phyloP scores from a whole-genome alignment of 2,888 invertebrate species.

The Willowsia nigromaculata region DNA sequence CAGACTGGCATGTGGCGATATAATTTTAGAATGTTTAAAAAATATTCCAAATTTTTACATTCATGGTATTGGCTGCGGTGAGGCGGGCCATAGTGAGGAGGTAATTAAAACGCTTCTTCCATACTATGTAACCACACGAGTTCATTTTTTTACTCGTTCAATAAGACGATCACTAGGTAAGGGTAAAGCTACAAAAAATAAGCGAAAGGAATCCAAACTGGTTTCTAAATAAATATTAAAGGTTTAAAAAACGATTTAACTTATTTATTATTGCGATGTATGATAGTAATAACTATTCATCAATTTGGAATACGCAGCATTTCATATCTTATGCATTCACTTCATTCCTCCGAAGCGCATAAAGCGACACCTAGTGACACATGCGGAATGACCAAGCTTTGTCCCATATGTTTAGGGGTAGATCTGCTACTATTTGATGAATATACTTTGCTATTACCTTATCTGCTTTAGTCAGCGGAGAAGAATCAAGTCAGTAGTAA shows the following conservation, averaged over 20 bases:
- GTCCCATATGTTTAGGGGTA: no score
- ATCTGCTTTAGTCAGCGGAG: neutral
- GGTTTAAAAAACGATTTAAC: no score
- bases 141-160: conserved; percentile 38
- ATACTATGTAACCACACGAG: conserved; percentile 34
- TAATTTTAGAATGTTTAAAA: conserved; percentile 4
- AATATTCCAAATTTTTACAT: neutral
- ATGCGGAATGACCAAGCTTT: no score
- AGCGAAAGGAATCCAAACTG: conserved; percentile 51
- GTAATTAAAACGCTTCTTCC: neutral
- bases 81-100: neutral
- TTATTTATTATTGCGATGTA: no score
- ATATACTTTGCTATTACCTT: neutral
- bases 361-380: no score
- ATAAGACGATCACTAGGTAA: neutral
- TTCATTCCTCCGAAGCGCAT: no score
- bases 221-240: neutral
- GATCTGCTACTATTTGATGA: no score
- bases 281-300: no score
- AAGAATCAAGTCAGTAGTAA: no score
- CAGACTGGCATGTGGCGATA: neutral
- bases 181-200: conserved; percentile 45
- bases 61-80: neutral
- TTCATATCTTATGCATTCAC: no score
- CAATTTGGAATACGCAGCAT: no score